Evolutionary conservation across 1,140 invertebrate genomes (phyloP), one percentile per base, ranked within the genome.

Genomic region (Penaeus chinensis): DNA sequence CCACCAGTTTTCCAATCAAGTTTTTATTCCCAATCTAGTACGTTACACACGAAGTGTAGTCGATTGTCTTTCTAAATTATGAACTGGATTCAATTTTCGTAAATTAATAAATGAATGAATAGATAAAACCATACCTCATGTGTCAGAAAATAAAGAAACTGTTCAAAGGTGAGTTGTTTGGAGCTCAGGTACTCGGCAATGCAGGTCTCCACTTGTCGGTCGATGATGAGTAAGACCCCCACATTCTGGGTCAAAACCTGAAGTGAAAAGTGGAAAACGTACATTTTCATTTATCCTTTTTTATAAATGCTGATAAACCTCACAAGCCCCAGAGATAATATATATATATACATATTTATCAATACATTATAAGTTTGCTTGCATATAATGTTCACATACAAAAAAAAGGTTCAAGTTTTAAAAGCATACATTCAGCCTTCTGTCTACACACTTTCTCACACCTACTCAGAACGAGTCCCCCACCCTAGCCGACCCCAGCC

Each of bases 191-290:
- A 90, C 47, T 90, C 89, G 18, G 62, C 87, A 61, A 90, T 84
- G 79, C 89, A 90, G 60, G 86, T 87, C 80, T 90, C 89, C 27
- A 90, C 89, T 8, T 74, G 79, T 13, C 89, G 86, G 22, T 89
- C 83, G 19, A 90, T 61, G 10, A 71, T 84, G 22, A 90, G 84
- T n/a, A 88, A 76, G 8, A 89, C 89, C 18, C 89, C 89, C 7
- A 90, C 87, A 60, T 90, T 88, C 63, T 89, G 89, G n/a, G 89
- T 90, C 74, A 90, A 61, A 61, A 89, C 89, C 89, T 90, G 84
- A 20, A 82, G 42, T 22, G 24, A n/a, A 78, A 61, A 62, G 27
- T 80, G 78, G 47, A 60, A 54, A 79, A 79, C 24, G 19, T 62
- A n/a, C 18, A 13, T n/a, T 32, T 47, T 32, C 19, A 37, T 37